Conservation (phyloP, 2,113 vertebrate species). For the Gracilinanus agilis region DNA sequence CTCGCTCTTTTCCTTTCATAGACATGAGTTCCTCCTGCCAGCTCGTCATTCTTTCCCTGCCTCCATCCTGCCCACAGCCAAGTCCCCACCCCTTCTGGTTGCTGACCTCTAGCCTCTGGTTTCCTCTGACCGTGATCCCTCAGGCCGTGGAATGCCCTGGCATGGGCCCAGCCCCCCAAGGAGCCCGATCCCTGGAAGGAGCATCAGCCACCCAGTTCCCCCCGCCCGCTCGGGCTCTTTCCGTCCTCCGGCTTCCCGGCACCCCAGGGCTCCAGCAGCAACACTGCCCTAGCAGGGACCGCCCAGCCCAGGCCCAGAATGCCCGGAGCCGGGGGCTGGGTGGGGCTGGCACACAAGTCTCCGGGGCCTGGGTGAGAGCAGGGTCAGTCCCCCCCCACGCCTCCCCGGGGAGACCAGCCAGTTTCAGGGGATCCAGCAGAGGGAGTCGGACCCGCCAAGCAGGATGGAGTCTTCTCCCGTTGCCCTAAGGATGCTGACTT, state of each 20-base stretch:
- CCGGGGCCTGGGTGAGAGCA: neutral
- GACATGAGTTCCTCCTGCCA: neutral
- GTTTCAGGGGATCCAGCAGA: conserved; percentile 35
- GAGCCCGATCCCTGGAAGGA: neutral
- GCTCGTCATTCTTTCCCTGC: neutral
- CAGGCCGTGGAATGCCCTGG: neutral
- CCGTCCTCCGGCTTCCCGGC: neutral
- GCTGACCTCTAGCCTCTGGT: neutral
- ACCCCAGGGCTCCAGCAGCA: neutral
- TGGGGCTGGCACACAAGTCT: neutral
- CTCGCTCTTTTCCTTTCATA: neutral
- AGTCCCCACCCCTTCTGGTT: neutral
- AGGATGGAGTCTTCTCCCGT: conserved; percentile 50
- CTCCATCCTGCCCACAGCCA: neutral
- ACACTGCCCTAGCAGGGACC: neutral
- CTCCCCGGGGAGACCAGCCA: neutral
- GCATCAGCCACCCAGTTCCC: neutral
- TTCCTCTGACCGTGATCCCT: neutral
- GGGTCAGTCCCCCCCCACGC: conserved; percentile 38
- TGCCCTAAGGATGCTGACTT: conserved; percentile 44
- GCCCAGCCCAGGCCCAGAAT: neutral
- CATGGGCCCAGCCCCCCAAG: neutral
- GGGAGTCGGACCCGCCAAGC: conserved; percentile 42
- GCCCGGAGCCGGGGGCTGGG: neutral
- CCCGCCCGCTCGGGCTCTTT: neutral